Base-by-base conservation (phyloP, 2,888 invertebrate genomes). In the Poecilobothrus nobilitatus region DNA sequence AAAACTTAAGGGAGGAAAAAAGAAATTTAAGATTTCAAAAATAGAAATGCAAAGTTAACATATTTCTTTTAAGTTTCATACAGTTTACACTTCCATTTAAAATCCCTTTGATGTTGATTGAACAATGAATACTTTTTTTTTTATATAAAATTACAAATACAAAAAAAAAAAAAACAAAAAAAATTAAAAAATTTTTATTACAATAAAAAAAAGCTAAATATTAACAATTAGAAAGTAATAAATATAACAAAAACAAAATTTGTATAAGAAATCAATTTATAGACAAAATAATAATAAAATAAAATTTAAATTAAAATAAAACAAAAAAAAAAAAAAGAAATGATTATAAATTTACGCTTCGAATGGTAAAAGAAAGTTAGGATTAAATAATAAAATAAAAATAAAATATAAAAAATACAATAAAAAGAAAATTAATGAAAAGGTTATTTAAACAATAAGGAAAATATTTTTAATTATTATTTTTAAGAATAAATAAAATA, bases 331-430 rank as follows among this genome's bases (percentile, higher is more conserved):
- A 18, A 18, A 53, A 18, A 53, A 53, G 18, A 53, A 53, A 53
- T n/a, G 53, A 53, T 53, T 53, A 53, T 53, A 53, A 53, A 53
- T 53, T 53, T 53, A 53, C 53, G 53, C 53, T 53, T 53, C 53
- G 53, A 53, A 15, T 53, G 53, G 53, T n/a, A 53, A 53, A 53
- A 53, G 53, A 53, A 53, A 53, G n/a, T 18, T 53, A 18, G 53
- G n/a, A 53, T n/a, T 53, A 18, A 53, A 53, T 27, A 53, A 53
- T 8, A 53, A 53, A 53, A 53, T 53, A 53, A 53, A 53, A 18
- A 53, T 15, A 53, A 18, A 44, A 44, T 44, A 44, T 34, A 34
- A 34, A 34, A 34, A 34, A 37, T 37, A 7, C 37, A 53, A 53
- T n/a, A 53, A 53, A 53, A 53, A 53, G 53, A 53, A 53, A 53